phyloP scores from a whole-genome alignment of 2,888 invertebrate genomes.

The Pseudeuparius sepicola region DNA sequence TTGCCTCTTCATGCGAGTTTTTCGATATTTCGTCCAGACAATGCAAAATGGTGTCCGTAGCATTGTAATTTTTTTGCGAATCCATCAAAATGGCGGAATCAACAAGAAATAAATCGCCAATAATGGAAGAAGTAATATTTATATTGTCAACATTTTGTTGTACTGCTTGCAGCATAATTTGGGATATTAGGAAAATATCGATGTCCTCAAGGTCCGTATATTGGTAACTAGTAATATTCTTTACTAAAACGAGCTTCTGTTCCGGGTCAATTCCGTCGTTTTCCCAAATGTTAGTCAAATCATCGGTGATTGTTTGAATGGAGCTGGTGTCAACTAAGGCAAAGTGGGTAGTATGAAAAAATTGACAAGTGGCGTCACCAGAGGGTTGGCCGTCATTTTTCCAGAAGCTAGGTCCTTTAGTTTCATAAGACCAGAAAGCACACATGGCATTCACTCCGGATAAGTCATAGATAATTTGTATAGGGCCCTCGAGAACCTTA shows the following conservation, averaged over 20 bases:
- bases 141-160: conserved; percentile 28
- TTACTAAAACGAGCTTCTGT: conserved; percentile 18
- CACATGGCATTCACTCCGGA: conserved; percentile 10
- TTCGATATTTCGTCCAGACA: conserved; percentile 22
- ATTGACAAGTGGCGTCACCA: conserved; percentile 15
- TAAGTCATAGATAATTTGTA: conserved; percentile 14
- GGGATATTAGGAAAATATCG: conserved; percentile 26
- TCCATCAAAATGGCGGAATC: conserved; percentile 19
- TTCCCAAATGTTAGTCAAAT: conserved; percentile 20
- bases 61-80: conserved; percentile 20
- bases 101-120: conserved; percentile 39
- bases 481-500: conserved; percentile 13
- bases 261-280: conserved; percentile 16
- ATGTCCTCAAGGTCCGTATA: conserved; percentile 17
- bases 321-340: conserved; percentile 16
- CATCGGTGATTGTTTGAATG: conserved; percentile 21
- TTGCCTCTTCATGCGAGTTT: conserved; percentile 9
- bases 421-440: conserved; percentile 18
- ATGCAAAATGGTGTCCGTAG: conserved; percentile 25
- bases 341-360: conserved; percentile 22
- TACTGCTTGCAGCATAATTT: conserved; percentile 20
- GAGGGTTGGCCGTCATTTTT: conserved; percentile 9
- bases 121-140: conserved; percentile 37
- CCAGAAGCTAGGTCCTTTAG: conserved; percentile 14
- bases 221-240: conserved; percentile 9